Evolutionary conservation across 2,113 vertebrate species (phyloP), one percentile per base, ranked within the genome.

Genomic region (Hippocampus mohnikei): DNA sequence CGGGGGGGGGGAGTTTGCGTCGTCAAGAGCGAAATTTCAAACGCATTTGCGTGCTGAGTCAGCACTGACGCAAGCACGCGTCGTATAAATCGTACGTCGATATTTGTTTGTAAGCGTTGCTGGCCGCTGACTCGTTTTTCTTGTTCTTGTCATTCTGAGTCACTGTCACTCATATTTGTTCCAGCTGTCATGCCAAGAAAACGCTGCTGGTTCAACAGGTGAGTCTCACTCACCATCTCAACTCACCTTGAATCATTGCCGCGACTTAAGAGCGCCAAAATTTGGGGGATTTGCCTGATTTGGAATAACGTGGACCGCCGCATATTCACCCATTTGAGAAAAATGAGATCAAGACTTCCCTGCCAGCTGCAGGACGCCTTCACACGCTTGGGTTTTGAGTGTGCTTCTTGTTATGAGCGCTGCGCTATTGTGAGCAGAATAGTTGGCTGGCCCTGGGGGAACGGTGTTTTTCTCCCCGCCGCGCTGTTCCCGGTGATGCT

Each of bases 21-120:
- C 91, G 90, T 90, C 89, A 93, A 92, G 91, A 90, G 90, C 89
- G 88, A 90, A 50, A 92, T 91, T 90, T 91, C 89, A 92, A 55
- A 91, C 89, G 90, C 88, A 80, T 90, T 90, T 85, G 90, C 81
- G 75, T 91, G 91, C 89, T 92, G 89, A 93, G 90, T 93, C 92
- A 93, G 91, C 88, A 81, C 78, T 91, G 88, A 91, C 88, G 82
- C 89, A 88, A 85, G 61, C 71, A 74, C 75, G 41, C 79, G 76
- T 79, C 33, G 33, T 84, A 77, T 82, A 41, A 81, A 55, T 84
- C 76, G 84, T 33, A 74, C 21, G 40, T n/a, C 20, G 25, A 29
- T 40, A 23, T 65, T 65, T 46, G 63, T 65, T 46, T 46, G n/a
- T 65, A 42, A 27, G 23, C 23, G n/a, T 65, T 56, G 50, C n/a